Conservation (phyloP, 2,113 vertebrate species). For the Archilochus colubris region DNA sequence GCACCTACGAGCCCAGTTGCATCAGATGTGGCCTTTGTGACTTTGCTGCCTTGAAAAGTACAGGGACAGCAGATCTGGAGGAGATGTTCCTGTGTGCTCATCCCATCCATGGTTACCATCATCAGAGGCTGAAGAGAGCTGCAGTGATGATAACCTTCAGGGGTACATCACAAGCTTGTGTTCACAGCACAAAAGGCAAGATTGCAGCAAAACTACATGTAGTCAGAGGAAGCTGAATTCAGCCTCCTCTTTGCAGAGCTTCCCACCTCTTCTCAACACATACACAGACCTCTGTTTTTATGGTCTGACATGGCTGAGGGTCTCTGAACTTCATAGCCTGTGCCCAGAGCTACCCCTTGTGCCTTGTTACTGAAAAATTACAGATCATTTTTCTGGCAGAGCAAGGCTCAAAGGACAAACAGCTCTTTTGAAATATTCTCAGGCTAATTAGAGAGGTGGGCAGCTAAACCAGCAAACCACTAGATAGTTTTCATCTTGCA, state of each 20-base stretch:
- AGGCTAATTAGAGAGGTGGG: neutral
- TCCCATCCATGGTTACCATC: fast-evolving
- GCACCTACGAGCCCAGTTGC: neutral
- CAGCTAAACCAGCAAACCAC: neutral
- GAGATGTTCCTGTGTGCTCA: neutral
- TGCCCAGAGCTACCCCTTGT: neutral
- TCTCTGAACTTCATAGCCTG: neutral
- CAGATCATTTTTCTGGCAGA: neutral
- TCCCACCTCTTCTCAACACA: neutral
- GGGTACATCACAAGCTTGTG: fast-evolving
- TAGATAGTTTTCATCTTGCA: neutral
- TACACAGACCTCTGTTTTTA: too few relatives aligned
- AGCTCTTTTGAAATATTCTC: neutral
- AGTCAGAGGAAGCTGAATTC: neutral
- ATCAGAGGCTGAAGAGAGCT: neutral
- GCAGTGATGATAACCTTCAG: neutral
- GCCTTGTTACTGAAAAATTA: neutral
- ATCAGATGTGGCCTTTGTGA: neutral
- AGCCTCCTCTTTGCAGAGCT: neutral
- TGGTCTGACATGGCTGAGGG: neutral
- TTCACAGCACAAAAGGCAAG: neutral
- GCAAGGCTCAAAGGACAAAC: neutral
- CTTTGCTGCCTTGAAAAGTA: neutral
- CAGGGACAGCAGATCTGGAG: neutral
- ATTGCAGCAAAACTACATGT: neutral